Evolutionary conservation across 2,888 invertebrate genomes (phyloP).

Genomic region (Sipha maydis): DNA sequence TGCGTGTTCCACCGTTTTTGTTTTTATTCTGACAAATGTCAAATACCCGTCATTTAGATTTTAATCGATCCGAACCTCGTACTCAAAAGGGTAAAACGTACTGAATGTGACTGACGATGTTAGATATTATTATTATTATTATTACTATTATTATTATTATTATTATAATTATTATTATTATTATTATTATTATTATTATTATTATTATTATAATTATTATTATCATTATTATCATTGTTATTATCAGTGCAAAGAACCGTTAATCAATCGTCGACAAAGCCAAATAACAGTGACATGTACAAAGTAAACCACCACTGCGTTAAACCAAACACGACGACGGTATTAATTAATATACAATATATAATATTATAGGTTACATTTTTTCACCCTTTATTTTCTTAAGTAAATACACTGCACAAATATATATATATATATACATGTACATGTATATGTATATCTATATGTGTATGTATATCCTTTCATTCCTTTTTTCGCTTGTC

Average conservation of each 20-base stretch:
- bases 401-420: background rate
- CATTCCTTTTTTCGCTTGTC: conserved; percentile 1
- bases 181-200: too few species aligned
- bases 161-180: too few species aligned
- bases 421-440: background rate
- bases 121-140: too few species aligned
- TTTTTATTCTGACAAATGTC: conserved; percentile 5
- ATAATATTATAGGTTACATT: too few species aligned
- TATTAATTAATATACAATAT: background rate
- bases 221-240: conserved; percentile 7
- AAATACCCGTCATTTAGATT: conserved; percentile 22
- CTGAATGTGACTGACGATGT: background rate
- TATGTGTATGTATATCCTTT: too few species aligned
- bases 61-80: background rate
- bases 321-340: background rate
- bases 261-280: conserved; percentile 8
- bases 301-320: too few species aligned
- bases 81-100: background rate
- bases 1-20: conserved; percentile 8
- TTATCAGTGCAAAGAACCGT: background rate
- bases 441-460: background rate
- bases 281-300: background rate
- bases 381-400: background rate
- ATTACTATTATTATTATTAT: conserved; percentile 1
- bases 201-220: background rate